A percentile compares a stretch with the other conserved stretches of the same genome.
These are phyloP conservation scores for Danionella cerebrum DNA, from an alignment of 2,113 vertebrate species.

Conservation along the genomic window DNA sequence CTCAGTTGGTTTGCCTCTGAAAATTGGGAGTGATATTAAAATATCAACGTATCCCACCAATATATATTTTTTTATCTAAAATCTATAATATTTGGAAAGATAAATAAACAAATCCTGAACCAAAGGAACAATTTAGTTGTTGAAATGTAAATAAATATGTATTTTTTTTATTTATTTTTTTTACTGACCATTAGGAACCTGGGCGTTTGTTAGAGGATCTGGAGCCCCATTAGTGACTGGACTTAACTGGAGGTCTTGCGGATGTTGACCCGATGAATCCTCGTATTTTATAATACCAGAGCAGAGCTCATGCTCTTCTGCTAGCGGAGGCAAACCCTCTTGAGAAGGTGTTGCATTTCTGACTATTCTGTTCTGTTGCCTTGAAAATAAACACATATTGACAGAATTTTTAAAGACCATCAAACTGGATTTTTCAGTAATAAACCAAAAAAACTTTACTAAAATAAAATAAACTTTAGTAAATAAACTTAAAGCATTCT, in stretches of 20 bases:
- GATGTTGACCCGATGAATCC: neutral
- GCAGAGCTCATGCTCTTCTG: conserved; percentile 43
- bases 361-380: conserved; percentile 7
- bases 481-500: no score
- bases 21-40: no score
- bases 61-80: no score
- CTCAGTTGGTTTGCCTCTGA: neutral
- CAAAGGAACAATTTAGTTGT: no score
- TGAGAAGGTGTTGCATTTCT: conserved; percentile 70
- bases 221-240: neutral
- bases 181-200: conserved; percentile 6
- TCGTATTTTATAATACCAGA: neutral
- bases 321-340: conserved; percentile 60
- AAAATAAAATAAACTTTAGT: no score
- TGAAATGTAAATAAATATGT: no score
- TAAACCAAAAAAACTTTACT: neutral
- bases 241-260: neutral
- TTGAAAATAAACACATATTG: neutral
- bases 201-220: neutral
- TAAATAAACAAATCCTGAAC: no score
- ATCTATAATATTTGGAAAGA: no score
- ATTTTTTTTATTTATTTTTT: no score
- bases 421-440: neutral
- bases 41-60: no score
- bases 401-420: neutral